These are phyloP conservation scores for Tetanocera ferruginea DNA, from an alignment of 2,888 invertebrate species.

Conservation along the genomic window DNA sequence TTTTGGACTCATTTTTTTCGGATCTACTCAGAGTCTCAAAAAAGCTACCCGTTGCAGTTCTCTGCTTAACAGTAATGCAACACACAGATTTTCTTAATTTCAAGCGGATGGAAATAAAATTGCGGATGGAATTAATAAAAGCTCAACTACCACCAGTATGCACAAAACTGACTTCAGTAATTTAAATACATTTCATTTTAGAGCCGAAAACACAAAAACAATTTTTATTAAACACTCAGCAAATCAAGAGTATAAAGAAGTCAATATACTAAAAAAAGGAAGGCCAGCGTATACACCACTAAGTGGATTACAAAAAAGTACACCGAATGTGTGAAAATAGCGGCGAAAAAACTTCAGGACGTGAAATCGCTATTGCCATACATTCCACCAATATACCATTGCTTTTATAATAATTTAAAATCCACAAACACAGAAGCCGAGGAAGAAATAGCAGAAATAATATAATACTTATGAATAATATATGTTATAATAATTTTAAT, in stretches of 20 bases:
- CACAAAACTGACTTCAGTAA: not conserved
- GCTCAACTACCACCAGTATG: not conserved
- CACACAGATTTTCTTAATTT: constrained; percentile 23
- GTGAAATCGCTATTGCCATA: not conserved
- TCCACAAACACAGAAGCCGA: not conserved
- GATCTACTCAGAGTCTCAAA: too few species aligned
- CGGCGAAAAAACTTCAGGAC: not conserved
- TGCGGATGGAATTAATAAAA: not conserved
- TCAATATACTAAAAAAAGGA: not conserved
- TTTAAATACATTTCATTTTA: not conserved
- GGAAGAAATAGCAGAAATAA: too few species aligned
- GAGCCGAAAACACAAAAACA: not conserved
- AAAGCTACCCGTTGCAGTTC: too few species aligned
- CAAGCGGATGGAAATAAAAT: too few species aligned
- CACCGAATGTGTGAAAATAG: not conserved
- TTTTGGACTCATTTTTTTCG: too few species aligned
- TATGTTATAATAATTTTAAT: too few species aligned
- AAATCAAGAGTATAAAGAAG: not conserved
- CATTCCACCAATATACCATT: not conserved
- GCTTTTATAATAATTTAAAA: not conserved
- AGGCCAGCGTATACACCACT: not conserved
- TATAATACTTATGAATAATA: too few species aligned
- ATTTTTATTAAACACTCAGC: not conserved
- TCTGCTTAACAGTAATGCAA: constrained; percentile 18
- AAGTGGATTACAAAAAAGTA: not conserved